Base-by-base conservation (phyloP, 2,888 invertebrate genomes). In the Yponomeuta cagnagella region DNA sequence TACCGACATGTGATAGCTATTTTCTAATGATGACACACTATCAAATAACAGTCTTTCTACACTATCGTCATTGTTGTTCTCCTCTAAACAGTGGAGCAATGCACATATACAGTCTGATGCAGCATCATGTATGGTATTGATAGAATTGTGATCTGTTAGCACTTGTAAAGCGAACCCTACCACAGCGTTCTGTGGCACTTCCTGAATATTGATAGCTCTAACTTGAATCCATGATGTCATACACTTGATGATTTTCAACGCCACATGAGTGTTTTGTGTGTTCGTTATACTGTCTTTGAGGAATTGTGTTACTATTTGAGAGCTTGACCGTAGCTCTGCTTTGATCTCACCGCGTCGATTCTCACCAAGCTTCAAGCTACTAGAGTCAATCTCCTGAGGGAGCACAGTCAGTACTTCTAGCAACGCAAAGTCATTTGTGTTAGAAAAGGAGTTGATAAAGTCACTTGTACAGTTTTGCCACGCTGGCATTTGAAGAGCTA, bases 381-480 rank as follows among this genome's bases (percentile, higher is more conserved):
- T 89, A 0, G 96, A 96, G 83, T 96, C 96, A 72, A 98, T 95
- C 94, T 99, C 99, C 92, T 99, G 99, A 6, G 99, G 99, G 79
- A 99, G 92, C 43, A 99, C 97, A 68, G 97, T 98, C 75, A 99
- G 93, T 76, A 99, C 95, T 93, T 98, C 98, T 77, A 99, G 85
- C 72, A 99, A 91, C 43, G 98, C 97, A 93, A 96, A 96, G 75
- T 97, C 93, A 79, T 95, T 95, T 73, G 93, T 93, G 73, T 85
- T 83, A 0, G 96, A 95, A 80, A 96, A 96, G 81, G 94, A 94
- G 80, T 95, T 95, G 63, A 99, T 95, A 74, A 99, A 90, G 84
- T 98, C 97, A 78, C 95, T 91, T 69, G 97, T 94, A 67, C 98
- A 97, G 81, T 96, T 95, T 78, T 96, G 95, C 99, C 99, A 99